Base-by-base conservation (phyloP, 2,888 invertebrate species). In the Drosophila glabriapex region DNA sequence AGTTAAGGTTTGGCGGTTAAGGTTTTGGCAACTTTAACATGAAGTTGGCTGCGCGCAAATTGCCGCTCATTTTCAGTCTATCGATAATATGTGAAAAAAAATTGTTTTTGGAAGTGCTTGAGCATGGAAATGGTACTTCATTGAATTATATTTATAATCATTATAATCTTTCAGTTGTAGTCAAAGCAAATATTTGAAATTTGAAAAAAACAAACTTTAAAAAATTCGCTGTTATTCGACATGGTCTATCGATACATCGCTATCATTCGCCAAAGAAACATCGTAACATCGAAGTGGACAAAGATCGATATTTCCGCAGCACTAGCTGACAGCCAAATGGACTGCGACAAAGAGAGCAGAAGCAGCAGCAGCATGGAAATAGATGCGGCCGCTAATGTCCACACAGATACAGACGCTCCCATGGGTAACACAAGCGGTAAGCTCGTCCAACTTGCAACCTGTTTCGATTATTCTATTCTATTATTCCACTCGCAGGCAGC, bases 21-120 rank as follows among this genome's bases (percentile, higher is more conserved):
- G 19, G 7, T 33, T 25, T 22, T 78, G 62, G 33, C 2, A 66
- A 50, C 10, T 12, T 9, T 12, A 4, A 22, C 61, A 25, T 52
- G 53, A 76, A 72, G 78, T 59, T 68, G 61, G 61, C 61, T 50
- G 68, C 59, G 43, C 43, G 49, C 58, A 56, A 12, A 29, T 55
- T 46, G 6, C 0, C 1, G 19, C 58, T 62, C 43, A 39, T 61
- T 14, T 68, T 16, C 59, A 46, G 55, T 58, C 39, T 60, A n/a
- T 35, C 50, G 59, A 39, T 22, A 46, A 16, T 46, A 14, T 9
- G 14, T 22, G 2, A 10, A 31, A 25, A 22, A 19, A 9, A 4
- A 1, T 16, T 4, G 7, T 1, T 4, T 25, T 46, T 4, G 7
- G 16, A 7, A 14, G 46, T 16, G 46, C 25, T 25, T 46, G 16